These are phyloP conservation scores for Elanoides forficatus DNA, from an alignment of 2,113 vertebrate genomes.

Conservation along the genomic window DNA sequence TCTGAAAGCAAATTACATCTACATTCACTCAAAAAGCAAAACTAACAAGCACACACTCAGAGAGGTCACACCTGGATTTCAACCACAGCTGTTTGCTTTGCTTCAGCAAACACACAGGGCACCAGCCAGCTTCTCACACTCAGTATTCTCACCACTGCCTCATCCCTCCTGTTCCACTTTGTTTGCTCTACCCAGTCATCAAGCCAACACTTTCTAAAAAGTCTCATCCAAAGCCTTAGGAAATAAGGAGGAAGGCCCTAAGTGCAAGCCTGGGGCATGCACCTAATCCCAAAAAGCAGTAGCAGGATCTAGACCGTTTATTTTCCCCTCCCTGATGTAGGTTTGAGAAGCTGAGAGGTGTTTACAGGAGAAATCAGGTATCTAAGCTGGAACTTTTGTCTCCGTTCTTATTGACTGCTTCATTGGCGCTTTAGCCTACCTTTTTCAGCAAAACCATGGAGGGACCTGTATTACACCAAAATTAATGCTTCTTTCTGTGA, in stretches of 20 bases:
- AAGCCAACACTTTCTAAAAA: neutral
- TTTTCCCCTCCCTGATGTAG: neutral
- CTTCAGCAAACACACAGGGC: neutral
- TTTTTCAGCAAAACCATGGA: neutral
- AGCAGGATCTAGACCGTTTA: neutral
- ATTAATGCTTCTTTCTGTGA: neutral
- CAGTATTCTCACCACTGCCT: neutral
- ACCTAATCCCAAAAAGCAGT: neutral
- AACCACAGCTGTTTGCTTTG: neutral
- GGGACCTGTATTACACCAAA: neutral
- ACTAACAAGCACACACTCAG: neutral
- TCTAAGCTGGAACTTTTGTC: neutral
- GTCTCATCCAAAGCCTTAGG: neutral
- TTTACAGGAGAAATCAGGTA: neutral
- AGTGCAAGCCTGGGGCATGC: neutral
- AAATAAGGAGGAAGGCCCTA: neutral
- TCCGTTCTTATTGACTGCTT: neutral
- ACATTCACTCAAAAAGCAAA: neutral
- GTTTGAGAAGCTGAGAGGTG: neutral
- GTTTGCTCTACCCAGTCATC: neutral
- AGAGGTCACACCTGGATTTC: neutral
- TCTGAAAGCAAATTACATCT: neutral
- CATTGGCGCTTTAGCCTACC: neutral
- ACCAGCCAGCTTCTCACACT: neutral
- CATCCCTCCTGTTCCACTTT: neutral